Evolutionary conservation across 2,113 vertebrate genomes (phyloP).

Genomic region (Proterorhinus semilunaris): DNA sequence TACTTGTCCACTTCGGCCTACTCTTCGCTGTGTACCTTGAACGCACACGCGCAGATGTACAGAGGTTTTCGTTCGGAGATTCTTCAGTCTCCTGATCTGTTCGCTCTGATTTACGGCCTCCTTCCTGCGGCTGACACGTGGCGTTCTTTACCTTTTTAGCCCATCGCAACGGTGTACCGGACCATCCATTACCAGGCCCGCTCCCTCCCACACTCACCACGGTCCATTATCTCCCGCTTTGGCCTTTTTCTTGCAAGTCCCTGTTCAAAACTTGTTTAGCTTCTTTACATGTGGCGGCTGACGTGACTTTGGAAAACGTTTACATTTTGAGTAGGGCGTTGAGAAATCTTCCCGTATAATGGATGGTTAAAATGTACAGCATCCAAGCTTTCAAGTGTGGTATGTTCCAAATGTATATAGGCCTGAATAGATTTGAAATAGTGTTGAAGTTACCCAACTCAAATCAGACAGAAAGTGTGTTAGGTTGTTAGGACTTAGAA

Average conservation of each 20-base stretch:
- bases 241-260: neutral
- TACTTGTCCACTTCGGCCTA: conserved; percentile 27
- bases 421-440: too few species aligned
- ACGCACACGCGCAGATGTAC: neutral
- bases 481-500: too few species aligned
- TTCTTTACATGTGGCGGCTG: conserved; percentile 5
- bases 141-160: conserved; percentile 57
- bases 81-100: conserved; percentile 24
- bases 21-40: conserved; percentile 8
- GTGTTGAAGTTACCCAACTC: too few species aligned
- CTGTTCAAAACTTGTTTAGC: neutral
- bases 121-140: conserved; percentile 37
- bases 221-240: conserved; percentile 8
- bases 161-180: conserved; percentile 43
- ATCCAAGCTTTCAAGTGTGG: too few species aligned
- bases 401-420: too few species aligned
- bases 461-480: too few species aligned
- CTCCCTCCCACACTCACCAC: neutral
- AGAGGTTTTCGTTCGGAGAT: conserved; percentile 6
- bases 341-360: too few species aligned
- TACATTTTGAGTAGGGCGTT: neutral
- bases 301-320: neutral
- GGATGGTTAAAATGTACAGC: too few species aligned
- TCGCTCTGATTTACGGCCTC: conserved; percentile 55
- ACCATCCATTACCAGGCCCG: conserved; percentile 51